phyloP scores from a whole-genome alignment of 2,888 invertebrate species.

The Abscondita cerata region DNA sequence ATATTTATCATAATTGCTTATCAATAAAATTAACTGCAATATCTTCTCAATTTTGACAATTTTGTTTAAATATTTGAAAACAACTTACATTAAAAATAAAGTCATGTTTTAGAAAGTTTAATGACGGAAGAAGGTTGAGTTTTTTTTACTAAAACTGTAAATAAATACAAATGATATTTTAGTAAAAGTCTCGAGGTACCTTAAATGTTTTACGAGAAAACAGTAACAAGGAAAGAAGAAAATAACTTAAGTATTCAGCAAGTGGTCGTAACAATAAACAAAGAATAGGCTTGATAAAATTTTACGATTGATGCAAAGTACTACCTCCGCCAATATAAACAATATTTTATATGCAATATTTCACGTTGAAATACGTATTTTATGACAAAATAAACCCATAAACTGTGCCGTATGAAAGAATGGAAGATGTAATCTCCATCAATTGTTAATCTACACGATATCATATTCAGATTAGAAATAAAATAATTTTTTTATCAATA shows the following conservation, averaged over 20 bases:
- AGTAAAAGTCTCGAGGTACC: not conserved
- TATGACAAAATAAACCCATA: slow-evolving; percentile 8
- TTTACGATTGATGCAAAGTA: slow-evolving; percentile 21
- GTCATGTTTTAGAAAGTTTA: no score
- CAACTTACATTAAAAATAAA: no score
- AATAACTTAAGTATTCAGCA: slow-evolving; percentile 6
- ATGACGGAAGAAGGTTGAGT: no score
- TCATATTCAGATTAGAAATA: no score
- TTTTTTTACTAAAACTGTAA: no score
- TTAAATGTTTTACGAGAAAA: not conserved
- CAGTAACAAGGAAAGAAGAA: no score
- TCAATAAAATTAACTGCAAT: no score
- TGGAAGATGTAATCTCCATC: slow-evolving; percentile 2
- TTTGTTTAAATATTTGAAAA: no score
- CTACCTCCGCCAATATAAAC: slow-evolving; percentile 5
- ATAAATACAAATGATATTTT: slow-evolving; percentile 1
- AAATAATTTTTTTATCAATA: no score
- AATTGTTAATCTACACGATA: not conserved
- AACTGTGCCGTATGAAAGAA: slow-evolving; percentile 4
- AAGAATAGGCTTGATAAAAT: slow-evolving; percentile 14
- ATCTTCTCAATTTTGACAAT: no score
- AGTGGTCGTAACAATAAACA: slow-evolving; percentile 15
- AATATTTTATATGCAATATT: slow-evolving; percentile 17
- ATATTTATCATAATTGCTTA: no score
- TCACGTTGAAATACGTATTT: slow-evolving; percentile 14